A percentile compares a stretch with the other conserved stretches of the same genome.
These are phyloP conservation scores for Chorisops tibialis DNA, from an alignment of 2,888 invertebrate species.

Conservation along the genomic window DNA sequence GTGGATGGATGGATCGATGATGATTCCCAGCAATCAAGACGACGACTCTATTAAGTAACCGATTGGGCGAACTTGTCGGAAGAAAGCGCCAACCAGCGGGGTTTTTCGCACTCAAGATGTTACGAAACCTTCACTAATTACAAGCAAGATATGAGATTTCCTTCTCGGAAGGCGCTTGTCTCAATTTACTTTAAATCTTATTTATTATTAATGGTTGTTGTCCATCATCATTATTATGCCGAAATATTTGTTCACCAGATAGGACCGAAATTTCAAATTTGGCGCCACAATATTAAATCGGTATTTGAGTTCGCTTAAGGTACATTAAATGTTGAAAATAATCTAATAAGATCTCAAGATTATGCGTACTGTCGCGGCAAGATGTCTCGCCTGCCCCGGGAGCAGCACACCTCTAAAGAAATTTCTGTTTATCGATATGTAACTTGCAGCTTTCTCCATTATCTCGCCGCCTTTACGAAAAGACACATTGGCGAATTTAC, in stretches of 20 bases:
- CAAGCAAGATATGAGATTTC: background rate
- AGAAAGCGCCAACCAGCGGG: background rate
- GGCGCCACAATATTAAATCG: too few relatives aligned
- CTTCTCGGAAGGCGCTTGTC: background rate
- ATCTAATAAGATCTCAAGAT: too few relatives aligned
- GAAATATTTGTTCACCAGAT: too few relatives aligned
- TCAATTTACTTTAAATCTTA: background rate
- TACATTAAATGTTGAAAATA: too few relatives aligned
- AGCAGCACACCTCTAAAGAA: slow-evolving; percentile 3
- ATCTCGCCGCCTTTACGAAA: background rate
- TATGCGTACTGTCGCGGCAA: too few relatives aligned
- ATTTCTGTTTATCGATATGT: background rate
- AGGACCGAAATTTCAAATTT: too few relatives aligned
- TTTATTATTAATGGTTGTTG: background rate
- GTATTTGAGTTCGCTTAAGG: too few relatives aligned
- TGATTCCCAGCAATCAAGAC: too few relatives aligned
- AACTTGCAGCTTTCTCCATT: slow-evolving; percentile 16
- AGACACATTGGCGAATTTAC: too few relatives aligned
- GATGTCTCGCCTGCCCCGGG: background rate
- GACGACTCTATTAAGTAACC: background rate
- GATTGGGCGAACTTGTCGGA: background rate
- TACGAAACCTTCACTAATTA: background rate
- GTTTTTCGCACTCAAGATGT: background rate
- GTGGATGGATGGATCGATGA: too few relatives aligned
- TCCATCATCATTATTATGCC: background rate